These are phyloP conservation scores for Anthonomus grandis DNA, from an alignment of 1,140 invertebrate species.

Conservation along the genomic window DNA sequence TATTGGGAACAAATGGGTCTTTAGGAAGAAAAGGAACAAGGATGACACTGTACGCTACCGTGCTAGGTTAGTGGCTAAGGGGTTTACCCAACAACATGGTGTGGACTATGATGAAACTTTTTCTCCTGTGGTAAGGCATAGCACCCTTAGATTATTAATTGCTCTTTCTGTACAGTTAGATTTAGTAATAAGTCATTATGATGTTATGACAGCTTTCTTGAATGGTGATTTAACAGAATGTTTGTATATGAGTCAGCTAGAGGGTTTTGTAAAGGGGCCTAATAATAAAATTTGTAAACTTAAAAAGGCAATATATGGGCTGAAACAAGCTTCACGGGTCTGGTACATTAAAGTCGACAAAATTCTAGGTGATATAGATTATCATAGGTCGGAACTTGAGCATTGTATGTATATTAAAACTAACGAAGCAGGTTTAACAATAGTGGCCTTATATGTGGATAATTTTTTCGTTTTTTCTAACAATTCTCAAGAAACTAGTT, in stretches of 20 bases:
- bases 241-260: constrained; percentile 41
- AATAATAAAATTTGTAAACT: constrained; percentile 36
- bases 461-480: constrained; percentile 24
- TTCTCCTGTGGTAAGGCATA: constrained; percentile 32
- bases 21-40: constrained; percentile 37
- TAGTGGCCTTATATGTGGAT: constrained; percentile 30
- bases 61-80: too few relatives aligned
- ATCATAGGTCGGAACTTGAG: constrained; percentile 40
- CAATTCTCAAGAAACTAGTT: constrained; percentile 14
- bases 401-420: constrained; percentile 40
- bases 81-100: constrained; percentile 16
- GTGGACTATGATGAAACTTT: constrained; percentile 28
- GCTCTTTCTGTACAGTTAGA: constrained; percentile 34
- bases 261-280: constrained; percentile 28
- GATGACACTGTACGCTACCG: constrained; percentile 30
- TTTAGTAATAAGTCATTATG: constrained; percentile 37
- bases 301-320: constrained; percentile 42
- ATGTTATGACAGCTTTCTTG: constrained; percentile 47
- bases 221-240: constrained; percentile 41
- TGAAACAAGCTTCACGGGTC: constrained; percentile 36
- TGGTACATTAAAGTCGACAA: constrained; percentile 38
- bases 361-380: constrained; percentile 33
- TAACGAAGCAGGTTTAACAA: constrained; percentile 21
- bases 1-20: constrained; percentile 47
- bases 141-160: constrained; percentile 32